Base-by-base conservation (phyloP, 2,113 vertebrate species). In the Tyto alba region DNA sequence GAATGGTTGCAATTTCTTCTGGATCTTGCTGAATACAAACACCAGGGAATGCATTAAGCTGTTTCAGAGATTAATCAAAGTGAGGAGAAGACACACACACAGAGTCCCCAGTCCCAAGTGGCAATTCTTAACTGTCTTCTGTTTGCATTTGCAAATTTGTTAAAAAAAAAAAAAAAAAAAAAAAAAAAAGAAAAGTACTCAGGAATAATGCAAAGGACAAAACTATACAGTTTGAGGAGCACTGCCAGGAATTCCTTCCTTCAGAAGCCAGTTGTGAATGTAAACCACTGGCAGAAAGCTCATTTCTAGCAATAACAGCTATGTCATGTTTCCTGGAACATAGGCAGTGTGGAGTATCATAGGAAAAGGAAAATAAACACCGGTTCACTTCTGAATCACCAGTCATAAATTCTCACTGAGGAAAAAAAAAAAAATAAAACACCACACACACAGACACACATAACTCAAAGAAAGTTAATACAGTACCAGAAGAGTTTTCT, bases 341-440 rank as follows among this genome's bases (percentile, higher is more conserved):
- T 10, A 48, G 88, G 95, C 96, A 52, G 50, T 15, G 62, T 59
- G 79, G 90, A 96, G 94, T 71, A 78, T 38, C 89, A 15, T 75
- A 85, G 91, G 95, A 34, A 95, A 97, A 93, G 95, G 93, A 95
- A 96, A 97, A 97, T 21, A 96, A 97, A 96, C 94, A 81, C 88
- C 41, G 1, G 79, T 36, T 25, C 50, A 25, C 63, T 81, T 53
- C 73, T 90, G 94, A 95, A 92, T 91, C 95, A 90, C 84, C 68
- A n/a, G 47, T 45, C 83, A 19, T 92, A 95, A 97, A 97, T 95
- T 40, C 84, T 78, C 86, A 34, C 56, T 17, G 7, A 55, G 78
- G 38, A 1, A 5, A 81, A 66, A 59, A 90, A 38, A 50, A 59
- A 81, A 48, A 38, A 30, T 34, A 40, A 18, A 3, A 63, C 10